These are phyloP conservation scores for Philypnodon macrostomus DNA, from an alignment of 2,797 vertebrate species.

Conservation along the genomic window DNA sequence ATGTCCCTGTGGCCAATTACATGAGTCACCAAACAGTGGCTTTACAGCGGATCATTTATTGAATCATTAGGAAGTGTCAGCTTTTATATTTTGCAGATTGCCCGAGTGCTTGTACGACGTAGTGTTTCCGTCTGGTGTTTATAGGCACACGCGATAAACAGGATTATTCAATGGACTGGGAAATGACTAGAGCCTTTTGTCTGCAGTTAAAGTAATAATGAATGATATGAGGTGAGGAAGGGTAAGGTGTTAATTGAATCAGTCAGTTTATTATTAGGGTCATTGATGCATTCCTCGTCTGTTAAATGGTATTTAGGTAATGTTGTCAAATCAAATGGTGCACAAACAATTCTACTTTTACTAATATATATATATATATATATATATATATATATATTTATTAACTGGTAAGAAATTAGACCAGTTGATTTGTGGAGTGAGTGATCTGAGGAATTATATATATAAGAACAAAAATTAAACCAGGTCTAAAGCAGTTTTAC, in stretches of 20 bases:
- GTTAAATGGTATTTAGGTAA: too few species aligned
- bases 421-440: too few species aligned
- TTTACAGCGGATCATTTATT: conserved; percentile 45
- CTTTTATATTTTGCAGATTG: conserved; percentile 37
- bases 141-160: conserved; percentile 13
- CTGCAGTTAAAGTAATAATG: neutral
- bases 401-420: too few species aligned
- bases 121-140: conserved; percentile 15
- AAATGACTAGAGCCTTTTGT: neutral
- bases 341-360: too few species aligned
- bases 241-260: neutral
- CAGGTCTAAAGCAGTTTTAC: too few species aligned
- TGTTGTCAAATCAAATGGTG: too few species aligned
- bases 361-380: too few species aligned
- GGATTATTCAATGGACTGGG: neutral
- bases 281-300: too few species aligned
- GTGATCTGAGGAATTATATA: too few species aligned
- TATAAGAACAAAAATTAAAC: too few species aligned
- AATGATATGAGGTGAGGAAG: neutral
- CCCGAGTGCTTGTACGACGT: conserved; percentile 12
- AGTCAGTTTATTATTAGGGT: too few species aligned
- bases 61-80: conserved; percentile 41
- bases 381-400: too few species aligned
- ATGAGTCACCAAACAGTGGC: conserved; percentile 39
- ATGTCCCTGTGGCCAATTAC: conserved; percentile 40